A percentile compares a stretch with the other conserved stretches of the same genome.
phyloP scores from a whole-genome alignment of 2,113 vertebrate genomes.

The Epinephelus lanceolatus region DNA sequence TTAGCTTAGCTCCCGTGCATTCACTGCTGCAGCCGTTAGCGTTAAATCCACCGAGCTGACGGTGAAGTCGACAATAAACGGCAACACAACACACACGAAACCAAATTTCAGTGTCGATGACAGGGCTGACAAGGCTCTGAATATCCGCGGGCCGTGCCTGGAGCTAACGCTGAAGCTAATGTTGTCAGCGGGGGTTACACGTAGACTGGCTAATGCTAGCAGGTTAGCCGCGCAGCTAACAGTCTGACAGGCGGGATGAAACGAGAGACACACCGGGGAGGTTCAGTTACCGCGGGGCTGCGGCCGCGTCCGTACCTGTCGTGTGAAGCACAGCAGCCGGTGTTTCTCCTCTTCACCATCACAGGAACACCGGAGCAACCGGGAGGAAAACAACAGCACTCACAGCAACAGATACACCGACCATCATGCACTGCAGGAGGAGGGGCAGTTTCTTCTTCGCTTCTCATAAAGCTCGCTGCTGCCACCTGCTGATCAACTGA shows the following conservation, averaged over 20 bases:
- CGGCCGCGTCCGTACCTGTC: constrained; percentile 69
- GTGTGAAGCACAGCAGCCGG: constrained; percentile 65
- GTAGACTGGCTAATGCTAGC: constrained; percentile 61
- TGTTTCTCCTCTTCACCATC: constrained; percentile 67
- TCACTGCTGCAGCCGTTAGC: not conserved
- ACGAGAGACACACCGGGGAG: no score
- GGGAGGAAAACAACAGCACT: constrained; percentile 7
- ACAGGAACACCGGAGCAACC: constrained; percentile 45
- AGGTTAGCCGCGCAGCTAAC: constrained; percentile 21
- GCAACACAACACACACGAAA: not conserved
- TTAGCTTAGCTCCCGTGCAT: constrained; percentile 14
- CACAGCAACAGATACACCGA: constrained; percentile 33
- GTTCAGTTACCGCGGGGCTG: not conserved
- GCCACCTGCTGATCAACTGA: constrained; percentile 22
- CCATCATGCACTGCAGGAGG: constrained; percentile 72
- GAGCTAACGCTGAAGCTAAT: constrained; percentile 62
- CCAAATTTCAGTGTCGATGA: not conserved
- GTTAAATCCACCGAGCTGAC: not conserved
- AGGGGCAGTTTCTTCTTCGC: not conserved
- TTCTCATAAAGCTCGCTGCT: not conserved
- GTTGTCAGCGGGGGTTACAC: constrained; percentile 64
- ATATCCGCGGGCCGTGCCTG: not conserved
- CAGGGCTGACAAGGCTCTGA: fast-evolving
- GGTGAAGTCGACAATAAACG: not conserved
- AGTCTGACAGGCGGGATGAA: not conserved